Evolutionary conservation across 2,888 invertebrate species (phyloP).

Genomic region (Eupithecia subumbrata): DNA sequence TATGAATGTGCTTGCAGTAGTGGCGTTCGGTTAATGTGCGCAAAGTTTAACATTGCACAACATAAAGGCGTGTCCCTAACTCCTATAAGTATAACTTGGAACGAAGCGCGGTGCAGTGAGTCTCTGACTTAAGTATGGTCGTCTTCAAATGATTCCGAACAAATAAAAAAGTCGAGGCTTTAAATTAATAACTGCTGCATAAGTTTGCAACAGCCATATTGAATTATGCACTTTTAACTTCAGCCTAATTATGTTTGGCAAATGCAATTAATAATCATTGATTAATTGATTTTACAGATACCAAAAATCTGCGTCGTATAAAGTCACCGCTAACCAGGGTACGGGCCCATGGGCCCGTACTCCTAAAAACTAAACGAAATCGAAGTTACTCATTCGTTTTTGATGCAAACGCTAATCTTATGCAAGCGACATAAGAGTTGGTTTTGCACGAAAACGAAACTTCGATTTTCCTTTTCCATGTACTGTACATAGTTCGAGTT

Average conservation of each 20-base stretch:
- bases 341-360: not conserved
- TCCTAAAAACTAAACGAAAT: no score
- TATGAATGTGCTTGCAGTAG: not conserved
- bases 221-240: slow-evolving; percentile 1
- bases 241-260: not conserved
- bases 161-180: no score
- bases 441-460: no score
- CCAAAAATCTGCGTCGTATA: not conserved
- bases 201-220: not conserved
- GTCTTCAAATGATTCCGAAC: no score
- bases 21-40: not conserved
- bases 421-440: no score
- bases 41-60: no score
- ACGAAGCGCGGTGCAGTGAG: no score
- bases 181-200: not conserved
- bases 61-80: not conserved
- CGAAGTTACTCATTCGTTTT: no score
- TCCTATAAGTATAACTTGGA: not conserved
- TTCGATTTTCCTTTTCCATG: no score
- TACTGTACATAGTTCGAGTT: no score
- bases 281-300: not conserved
- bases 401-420: no score
- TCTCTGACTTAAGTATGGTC: no score
- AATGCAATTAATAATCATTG: not conserved
- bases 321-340: not conserved